Evolutionary conservation across 2,797 vertebrate genomes (phyloP).

Genomic region (Anguilla anguilla): DNA sequence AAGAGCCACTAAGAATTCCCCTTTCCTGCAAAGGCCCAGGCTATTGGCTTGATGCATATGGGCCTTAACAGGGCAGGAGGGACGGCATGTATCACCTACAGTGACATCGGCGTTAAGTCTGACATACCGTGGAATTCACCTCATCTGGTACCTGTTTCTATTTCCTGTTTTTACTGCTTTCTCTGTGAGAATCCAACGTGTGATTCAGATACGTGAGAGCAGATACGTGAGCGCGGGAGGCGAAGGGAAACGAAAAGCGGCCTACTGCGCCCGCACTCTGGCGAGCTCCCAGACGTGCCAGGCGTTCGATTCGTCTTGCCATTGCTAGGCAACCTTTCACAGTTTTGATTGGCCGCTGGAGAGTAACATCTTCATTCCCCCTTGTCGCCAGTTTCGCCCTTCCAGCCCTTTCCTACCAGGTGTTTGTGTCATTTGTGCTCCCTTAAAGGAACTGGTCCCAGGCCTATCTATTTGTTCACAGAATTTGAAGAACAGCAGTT

Average conservation of each 20-base stretch:
- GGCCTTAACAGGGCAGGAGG: background rate
- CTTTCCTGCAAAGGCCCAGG: background rate
- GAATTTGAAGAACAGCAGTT: background rate
- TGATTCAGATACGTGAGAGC: background rate
- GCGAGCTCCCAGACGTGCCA: background rate
- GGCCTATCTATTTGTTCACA: background rate
- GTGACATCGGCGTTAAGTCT: background rate
- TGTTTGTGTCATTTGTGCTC: background rate
- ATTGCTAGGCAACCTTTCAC: background rate
- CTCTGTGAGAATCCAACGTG: background rate
- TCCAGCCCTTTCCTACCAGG: background rate
- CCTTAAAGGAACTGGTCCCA: background rate
- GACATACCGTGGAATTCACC: background rate
- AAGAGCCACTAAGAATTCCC: background rate
- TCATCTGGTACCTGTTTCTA: background rate
- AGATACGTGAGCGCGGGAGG: background rate
- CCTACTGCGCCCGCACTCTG: background rate
- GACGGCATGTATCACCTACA: background rate
- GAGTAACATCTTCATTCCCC: background rate
- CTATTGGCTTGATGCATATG: background rate
- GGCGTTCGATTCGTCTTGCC: background rate
- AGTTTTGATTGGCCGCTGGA: background rate
- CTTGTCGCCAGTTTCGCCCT: background rate
- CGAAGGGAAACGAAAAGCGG: background rate
- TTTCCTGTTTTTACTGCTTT: too few species aligned